phyloP scores from a whole-genome alignment of 2,797 vertebrate species.

The Malacoraja senta region DNA sequence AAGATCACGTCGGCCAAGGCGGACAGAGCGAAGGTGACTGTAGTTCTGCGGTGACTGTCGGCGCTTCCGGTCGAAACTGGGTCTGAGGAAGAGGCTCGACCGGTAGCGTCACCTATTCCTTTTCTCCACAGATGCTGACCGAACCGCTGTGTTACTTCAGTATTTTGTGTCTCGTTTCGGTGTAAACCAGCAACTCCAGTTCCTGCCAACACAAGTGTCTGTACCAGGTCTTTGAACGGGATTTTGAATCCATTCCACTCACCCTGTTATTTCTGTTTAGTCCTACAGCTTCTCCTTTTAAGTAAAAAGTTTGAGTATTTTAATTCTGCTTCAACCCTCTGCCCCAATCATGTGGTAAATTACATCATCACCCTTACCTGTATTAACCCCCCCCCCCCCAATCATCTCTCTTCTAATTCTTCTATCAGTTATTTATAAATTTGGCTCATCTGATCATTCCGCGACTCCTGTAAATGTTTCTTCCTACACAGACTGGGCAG shows the following conservation, averaged over 20 bases:
- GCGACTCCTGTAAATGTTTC: background rate
- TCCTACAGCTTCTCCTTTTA: background rate
- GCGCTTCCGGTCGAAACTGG: too few relatives aligned
- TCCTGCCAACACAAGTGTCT: background rate
- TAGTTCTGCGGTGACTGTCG: too few relatives aligned
- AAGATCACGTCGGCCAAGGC: too few relatives aligned
- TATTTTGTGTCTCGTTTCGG: too few relatives aligned
- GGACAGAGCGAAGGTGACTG: too few relatives aligned
- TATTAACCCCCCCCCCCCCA: background rate
- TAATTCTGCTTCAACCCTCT: background rate
- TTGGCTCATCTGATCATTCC: background rate
- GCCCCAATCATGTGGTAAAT: too few relatives aligned
- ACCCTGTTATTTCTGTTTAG: background rate
- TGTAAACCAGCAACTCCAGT: too few relatives aligned
- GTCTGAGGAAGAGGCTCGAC: too few relatives aligned
- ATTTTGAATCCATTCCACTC: background rate
- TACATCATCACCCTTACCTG: background rate
- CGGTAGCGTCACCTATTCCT: too few relatives aligned
- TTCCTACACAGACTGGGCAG: background rate
- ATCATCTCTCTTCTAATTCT: background rate
- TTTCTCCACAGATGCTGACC: too few relatives aligned
- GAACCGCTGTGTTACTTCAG: too few relatives aligned
- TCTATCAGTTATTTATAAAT: background rate
- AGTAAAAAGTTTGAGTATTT: background rate
- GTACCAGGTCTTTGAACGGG: background rate